phyloP scores from a whole-genome alignment of 2,113 vertebrate species.

The Notothenia rossii region DNA sequence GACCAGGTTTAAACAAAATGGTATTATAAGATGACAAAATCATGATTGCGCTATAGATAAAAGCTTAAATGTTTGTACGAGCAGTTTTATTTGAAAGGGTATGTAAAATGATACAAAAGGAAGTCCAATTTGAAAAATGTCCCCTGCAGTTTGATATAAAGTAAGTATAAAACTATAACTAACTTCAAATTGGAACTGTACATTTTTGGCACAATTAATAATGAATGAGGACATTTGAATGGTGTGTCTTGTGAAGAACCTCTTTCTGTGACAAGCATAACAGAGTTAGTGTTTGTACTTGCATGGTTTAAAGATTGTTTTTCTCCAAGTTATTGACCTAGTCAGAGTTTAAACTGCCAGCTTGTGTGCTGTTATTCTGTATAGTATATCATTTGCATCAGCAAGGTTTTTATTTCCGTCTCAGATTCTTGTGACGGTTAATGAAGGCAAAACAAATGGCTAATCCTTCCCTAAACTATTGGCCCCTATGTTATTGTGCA shows the following conservation, averaged over 20 bases:
- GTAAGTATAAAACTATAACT: background rate
- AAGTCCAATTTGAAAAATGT: background rate
- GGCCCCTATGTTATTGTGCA: no score
- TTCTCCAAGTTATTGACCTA: conserved; percentile 41
- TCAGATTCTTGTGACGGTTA: no score
- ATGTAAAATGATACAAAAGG: background rate
- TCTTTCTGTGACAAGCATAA: background rate
- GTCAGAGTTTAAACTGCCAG: conserved; percentile 45
- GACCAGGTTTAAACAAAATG: background rate
- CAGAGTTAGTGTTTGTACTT: background rate
- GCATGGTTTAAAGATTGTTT: conserved; percentile 38
- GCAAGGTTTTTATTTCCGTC: conserved; percentile 28
- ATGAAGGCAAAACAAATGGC: no score
- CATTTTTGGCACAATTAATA: no score
- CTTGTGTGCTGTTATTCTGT: conserved; percentile 17
- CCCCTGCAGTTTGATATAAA: background rate
- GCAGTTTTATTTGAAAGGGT: background rate
- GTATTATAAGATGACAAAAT: background rate
- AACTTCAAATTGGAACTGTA: background rate
- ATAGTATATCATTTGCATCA: conserved; percentile 39
- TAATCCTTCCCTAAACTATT: no score
- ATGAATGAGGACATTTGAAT: background rate
- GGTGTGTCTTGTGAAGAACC: background rate
- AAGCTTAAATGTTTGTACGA: background rate
- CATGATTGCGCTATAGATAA: background rate